phyloP scores from a whole-genome alignment of 2,797 vertebrate genomes.

The Chiloscyllium punctatum region DNA sequence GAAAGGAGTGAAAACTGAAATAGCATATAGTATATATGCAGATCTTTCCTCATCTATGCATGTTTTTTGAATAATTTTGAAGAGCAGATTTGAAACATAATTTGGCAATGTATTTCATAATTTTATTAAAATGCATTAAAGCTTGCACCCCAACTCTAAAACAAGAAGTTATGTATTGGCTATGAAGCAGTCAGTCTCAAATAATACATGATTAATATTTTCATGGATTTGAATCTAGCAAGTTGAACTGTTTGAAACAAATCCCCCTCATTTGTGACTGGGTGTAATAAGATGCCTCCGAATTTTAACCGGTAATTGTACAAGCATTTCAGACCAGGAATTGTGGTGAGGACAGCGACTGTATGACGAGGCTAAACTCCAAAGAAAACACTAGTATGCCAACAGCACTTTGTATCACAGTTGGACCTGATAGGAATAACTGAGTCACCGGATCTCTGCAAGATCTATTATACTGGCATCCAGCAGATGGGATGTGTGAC shows the following conservation, averaged over 20 bases:
- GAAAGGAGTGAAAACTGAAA: background rate
- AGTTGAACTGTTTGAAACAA: background rate
- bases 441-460: slow-evolving; percentile 20
- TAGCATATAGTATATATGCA: background rate
- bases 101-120: background rate
- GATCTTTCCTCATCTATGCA: background rate
- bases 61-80: background rate
- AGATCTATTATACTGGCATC: slow-evolving; percentile 27
- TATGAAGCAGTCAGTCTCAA: background rate
- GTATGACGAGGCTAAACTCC: background rate
- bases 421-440: background rate
- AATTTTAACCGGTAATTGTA: background rate
- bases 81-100: background rate
- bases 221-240: background rate
- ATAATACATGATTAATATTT: background rate
- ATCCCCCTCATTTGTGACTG: no score
- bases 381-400: background rate
- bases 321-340: background rate
- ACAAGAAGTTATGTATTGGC: background rate
- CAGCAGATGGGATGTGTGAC: background rate
- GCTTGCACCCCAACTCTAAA: no score
- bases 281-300: background rate
- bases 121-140: background rate
- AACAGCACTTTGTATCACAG: background rate
- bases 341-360: background rate